phyloP scores from a whole-genome alignment of 2,888 invertebrate genomes.

The Cremastinae sp. region DNA sequence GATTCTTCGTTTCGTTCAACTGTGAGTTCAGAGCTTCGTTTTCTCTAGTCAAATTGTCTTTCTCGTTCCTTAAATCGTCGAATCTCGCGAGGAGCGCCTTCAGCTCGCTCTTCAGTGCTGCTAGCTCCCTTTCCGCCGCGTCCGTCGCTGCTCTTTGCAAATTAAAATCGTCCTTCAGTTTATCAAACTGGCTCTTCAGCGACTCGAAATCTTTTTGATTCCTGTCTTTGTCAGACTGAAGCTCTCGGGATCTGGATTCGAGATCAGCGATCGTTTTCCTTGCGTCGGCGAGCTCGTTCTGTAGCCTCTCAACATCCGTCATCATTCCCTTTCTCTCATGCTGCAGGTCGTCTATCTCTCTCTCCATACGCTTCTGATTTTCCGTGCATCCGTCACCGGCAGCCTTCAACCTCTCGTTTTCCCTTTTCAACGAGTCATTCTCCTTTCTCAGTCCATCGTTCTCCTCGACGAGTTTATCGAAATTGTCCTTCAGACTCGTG shows the following conservation, averaged over 20 bases:
- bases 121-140: constrained; percentile 62
- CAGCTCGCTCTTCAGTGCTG: constrained; percentile 65
- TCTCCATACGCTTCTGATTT: constrained; percentile 38
- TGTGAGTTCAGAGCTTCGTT: constrained; percentile 52
- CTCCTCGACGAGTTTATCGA: constrained; percentile 44
- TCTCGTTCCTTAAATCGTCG: constrained; percentile 59
- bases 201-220: constrained; percentile 54
- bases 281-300: constrained; percentile 42
- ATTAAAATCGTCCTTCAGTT: constrained; percentile 46
- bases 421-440: constrained; percentile 45
- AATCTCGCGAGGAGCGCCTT: constrained; percentile 63
- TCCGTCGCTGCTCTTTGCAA: constrained; percentile 56
- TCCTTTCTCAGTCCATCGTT: constrained; percentile 46
- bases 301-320: constrained; percentile 32
- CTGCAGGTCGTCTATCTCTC: constrained; percentile 57
- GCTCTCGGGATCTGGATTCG: constrained; percentile 47
- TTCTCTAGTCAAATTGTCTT: constrained; percentile 40
- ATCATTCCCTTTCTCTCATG: constrained; percentile 57
- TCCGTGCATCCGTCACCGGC: constrained; percentile 50
- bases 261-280: constrained; percentile 41
- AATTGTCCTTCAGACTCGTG: constrained; percentile 50
- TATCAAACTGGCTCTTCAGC: constrained; percentile 39
- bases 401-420: constrained; percentile 56
- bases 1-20: constrained; percentile 43
- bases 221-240: constrained; percentile 49